Percentiles rank a stretch among this genome's conserved stretches.
phyloP scores from a whole-genome alignment of 1,140 invertebrate species.

The Drosophila sp. region DNA sequence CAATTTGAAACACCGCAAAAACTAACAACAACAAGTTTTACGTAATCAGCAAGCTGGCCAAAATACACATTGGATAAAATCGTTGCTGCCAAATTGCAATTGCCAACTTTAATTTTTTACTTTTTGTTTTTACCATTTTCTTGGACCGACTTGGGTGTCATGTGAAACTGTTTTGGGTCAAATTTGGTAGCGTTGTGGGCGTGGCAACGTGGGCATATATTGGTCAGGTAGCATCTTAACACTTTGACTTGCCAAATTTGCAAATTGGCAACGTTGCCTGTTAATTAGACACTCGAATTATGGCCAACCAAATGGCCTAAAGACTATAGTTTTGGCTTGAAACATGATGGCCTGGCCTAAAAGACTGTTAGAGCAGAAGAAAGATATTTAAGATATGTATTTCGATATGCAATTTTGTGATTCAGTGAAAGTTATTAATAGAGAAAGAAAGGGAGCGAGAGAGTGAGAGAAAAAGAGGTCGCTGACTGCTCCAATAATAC shows the following conservation, averaged over 20 bases:
- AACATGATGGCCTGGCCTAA: neutral
- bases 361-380: conserved; percentile 3
- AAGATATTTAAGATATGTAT: conserved; percentile 6
- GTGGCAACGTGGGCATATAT: conserved; percentile 27
- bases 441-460: neutral
- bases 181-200: conserved; percentile 30
- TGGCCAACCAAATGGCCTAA: conserved; percentile 32
- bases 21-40: conserved; percentile 45
- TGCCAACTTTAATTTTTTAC: conserved; percentile 33
- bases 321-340: conserved; percentile 14
- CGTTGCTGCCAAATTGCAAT: conserved; percentile 50
- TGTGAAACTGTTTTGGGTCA: conserved; percentile 40
- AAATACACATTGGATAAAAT: conserved; percentile 37
- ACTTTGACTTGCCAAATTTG: conserved; percentile 44
- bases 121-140: neutral
- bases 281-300: conserved; percentile 41
- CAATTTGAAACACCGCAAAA: conserved; percentile 51
- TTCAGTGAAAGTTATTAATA: neutral
- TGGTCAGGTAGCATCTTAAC: conserved; percentile 51
- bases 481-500: conserved; percentile 35
- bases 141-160: conserved; percentile 11
- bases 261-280: conserved; percentile 13
- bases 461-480: conserved; percentile 2
- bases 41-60: conserved; percentile 60
- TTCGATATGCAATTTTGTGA: conserved; percentile 1